Percentiles rank a stretch among this genome's conserved stretches.
Conservation (phyloP, 2,888 invertebrate genomes). For the Scaptomyza polygonia region DNA sequence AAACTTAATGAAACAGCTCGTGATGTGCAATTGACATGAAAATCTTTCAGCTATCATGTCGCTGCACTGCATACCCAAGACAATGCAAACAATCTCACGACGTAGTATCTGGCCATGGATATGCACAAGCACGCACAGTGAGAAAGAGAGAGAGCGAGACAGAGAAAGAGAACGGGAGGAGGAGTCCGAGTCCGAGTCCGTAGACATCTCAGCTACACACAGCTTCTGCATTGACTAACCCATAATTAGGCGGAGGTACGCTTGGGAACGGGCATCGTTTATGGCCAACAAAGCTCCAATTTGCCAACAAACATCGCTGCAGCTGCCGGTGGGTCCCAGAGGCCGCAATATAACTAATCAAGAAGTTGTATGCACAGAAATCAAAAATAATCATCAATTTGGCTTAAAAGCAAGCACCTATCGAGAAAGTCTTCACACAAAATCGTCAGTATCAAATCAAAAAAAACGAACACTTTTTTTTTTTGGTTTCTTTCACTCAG, state of each 20-base stretch:
- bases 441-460: conserved; percentile 48
- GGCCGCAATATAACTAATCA: conserved; percentile 74
- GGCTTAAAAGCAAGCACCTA: conserved; percentile 40
- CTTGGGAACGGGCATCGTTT: conserved; percentile 35
- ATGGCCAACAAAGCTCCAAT: conserved; percentile 61
- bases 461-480: neutral
- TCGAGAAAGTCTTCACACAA: conserved; percentile 62
- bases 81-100: conserved; percentile 52
- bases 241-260: conserved; percentile 56
- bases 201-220: conserved; percentile 6
- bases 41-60: conserved; percentile 26
- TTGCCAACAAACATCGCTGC: conserved; percentile 62
- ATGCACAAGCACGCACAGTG: conserved; percentile 32
- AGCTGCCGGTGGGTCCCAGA: conserved; percentile 56
- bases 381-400: conserved; percentile 76
- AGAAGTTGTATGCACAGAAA: conserved; percentile 66
- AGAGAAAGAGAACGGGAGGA: neutral
- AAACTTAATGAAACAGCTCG: conserved; percentile 71
- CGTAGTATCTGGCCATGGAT: conserved; percentile 1
- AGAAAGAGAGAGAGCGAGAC: neutral
- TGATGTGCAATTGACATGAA: conserved; percentile 75
- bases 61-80: conserved; percentile 17
- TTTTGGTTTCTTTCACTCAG: neutral
- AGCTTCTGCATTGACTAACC: conserved; percentile 43
- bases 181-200: neutral